Conservation (phyloP, 2,113 vertebrate species). For the Nibea albiflora region DNA sequence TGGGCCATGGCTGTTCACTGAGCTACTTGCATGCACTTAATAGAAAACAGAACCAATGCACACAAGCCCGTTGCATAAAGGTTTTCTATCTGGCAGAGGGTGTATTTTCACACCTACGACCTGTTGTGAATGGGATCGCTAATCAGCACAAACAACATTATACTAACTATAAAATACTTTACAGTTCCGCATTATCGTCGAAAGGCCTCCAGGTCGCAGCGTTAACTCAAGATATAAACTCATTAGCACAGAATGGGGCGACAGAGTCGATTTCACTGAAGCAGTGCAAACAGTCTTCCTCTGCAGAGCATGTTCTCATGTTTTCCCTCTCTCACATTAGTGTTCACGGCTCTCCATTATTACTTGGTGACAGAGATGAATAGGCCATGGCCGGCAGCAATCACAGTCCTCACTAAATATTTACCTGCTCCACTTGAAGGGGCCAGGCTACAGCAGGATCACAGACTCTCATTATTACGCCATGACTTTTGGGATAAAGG, state of each 20-base stretch:
- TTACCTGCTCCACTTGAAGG: conserved; percentile 70
- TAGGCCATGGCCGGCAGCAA: conserved; percentile 60
- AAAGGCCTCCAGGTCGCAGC: conserved; percentile 8
- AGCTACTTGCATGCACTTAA: conserved; percentile 74
- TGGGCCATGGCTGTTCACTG: conserved; percentile 61
- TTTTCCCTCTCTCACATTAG: conserved; percentile 54
- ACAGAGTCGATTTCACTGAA: conserved; percentile 40
- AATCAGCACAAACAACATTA: conserved; percentile 37
- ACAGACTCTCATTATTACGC: conserved; percentile 64
- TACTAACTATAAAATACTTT: conserved; percentile 38
- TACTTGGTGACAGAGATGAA: conserved; percentile 72
- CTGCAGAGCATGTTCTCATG: conserved; percentile 38
- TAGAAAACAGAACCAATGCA: conserved; percentile 74
- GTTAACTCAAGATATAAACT: conserved; percentile 39
- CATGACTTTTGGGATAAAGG: conserved; percentile 38
- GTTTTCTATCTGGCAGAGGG: conserved; percentile 60
- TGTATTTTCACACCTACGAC: conserved; percentile 47
- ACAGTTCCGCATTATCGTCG: background rate
- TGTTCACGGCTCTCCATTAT: conserved; percentile 67
- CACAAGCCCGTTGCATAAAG: conserved; percentile 47
- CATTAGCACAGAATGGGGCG: conserved; percentile 31
- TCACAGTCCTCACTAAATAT: conserved; percentile 77
- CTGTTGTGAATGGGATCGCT: conserved; percentile 25
- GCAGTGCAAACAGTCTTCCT: conserved; percentile 46
- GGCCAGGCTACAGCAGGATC: conserved; percentile 46